Evolutionary conservation across 2,888 invertebrate species (phyloP), one percentile per base, ranked within the genome.

Genomic region (Erebia aethiops): DNA sequence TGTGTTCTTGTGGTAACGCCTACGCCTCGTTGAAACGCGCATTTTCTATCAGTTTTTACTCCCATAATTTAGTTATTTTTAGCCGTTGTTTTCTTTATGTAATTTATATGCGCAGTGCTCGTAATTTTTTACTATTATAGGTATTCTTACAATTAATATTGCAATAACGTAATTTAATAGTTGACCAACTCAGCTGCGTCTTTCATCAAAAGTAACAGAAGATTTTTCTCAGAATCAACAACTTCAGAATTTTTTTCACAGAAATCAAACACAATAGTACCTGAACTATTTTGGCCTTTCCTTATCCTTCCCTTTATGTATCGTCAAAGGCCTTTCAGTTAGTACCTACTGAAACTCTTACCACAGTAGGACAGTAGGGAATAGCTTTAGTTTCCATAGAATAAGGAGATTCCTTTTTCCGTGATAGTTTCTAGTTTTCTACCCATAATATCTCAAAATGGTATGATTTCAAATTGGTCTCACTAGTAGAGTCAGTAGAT

Each of bases 51-150:
- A 49, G 62, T 46, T 62, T 62, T 62, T 62, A 49, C 62, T 49
- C 46, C 21, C 49, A 49, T 62, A 46, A 62, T 62, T 62, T 49
- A 21, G 21, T 49, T 62, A 62, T 62, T 49, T 49, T 62, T 62
- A 62, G 46, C 62, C 14, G 18, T 49, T 62, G 62, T 62, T 62
- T 62, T 61, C 61, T 49, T 62, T 62, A 62, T 49, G 62, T 49
- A 62, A 62, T 62, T 62, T 49, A 62, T 49, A 62, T 46, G 61
- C 13, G 46, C 46, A 62, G 62, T 21, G 62, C 62, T 62, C 46
- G 49, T 49, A 18, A 62, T n/a, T 14, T 49, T 13, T 9, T 18
- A 16, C 10, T 16, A 18, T 10, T 16, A 61, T 61, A n/a, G n/a
- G n/a, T n/a, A 54, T 18, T 54, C 16, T 54, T 10, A 54, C 18